Base-by-base conservation (phyloP, 2,888 invertebrate genomes). In the Pachymerium ferrugineum region DNA sequence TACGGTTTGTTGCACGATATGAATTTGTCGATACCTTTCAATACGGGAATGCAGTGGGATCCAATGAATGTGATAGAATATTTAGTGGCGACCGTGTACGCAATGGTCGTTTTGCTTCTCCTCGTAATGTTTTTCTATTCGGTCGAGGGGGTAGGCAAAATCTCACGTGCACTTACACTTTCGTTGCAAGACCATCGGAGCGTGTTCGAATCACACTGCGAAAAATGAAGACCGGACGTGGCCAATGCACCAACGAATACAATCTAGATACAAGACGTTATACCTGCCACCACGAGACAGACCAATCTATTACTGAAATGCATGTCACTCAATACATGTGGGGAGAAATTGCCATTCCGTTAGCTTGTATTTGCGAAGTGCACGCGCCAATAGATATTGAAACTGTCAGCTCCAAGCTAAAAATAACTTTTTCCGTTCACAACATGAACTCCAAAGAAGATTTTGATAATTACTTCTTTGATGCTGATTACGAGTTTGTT, bases 391-490 rank as follows among this genome's bases (percentile, higher is more conserved):
- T 87, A 74, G 85, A 90, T 77, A 87, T 88, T 76, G 89, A 89
- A 25, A 85, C 91, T 76, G 89, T 90, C n/a, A 88, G 90, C 1
- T 86, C 87, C 70, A 87, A 88, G 74, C 87, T 92, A 8, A 88
- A 90, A 81, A 86, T 92, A 0, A 89, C 88, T 79, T 91, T 92
- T 80, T 87, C 88, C 22, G 87, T 92, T 5, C 88, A 88, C 12
- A 86, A 89, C 81, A 91, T 93, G 93, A 89, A 89, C 83, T 89
- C 91, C 74, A 89, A 90, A 8, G 90, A 92, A 82, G 90, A 92
- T 83, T 90, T 91, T 80, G 86, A 89, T 74, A 89, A 90, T 80
- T 91, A 91, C 82, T 88, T 88, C 80, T 91, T 92, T 83, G 91
- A 92, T 79, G 92, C 90, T 5, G 83, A 86, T 14, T 93, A 91